Evolutionary conservation across 2,113 vertebrate species (phyloP).

Genomic region (Fulmarus glacialis): DNA sequence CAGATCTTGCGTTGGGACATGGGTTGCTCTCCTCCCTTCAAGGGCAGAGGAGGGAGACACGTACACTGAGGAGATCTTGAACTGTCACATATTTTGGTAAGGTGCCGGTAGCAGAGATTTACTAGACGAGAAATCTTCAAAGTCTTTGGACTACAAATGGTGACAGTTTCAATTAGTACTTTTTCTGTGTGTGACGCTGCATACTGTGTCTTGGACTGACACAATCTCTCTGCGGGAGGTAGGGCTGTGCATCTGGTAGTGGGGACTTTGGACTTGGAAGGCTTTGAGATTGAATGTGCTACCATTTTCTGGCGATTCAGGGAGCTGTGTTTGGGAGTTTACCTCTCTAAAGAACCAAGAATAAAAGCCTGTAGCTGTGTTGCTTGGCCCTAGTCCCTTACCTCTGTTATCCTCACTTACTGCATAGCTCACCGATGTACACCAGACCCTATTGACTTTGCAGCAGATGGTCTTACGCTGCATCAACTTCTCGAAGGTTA

Average conservation of each 20-base stretch:
- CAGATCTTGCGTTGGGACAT: background rate
- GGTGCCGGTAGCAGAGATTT: background rate
- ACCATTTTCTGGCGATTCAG: background rate
- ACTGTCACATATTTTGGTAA: fast-evolving
- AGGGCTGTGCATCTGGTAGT: background rate
- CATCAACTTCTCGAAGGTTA: background rate
- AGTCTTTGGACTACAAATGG: background rate
- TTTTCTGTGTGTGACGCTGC: background rate
- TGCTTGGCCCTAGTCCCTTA: background rate
- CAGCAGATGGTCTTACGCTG: background rate
- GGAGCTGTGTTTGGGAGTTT: background rate
- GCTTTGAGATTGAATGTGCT: background rate
- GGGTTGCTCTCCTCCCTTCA: background rate
- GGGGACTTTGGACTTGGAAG: background rate
- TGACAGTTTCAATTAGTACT: background rate
- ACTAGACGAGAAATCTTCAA: background rate
- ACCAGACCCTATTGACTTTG: background rate
- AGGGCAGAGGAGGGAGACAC: background rate
- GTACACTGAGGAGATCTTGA: fast-evolving
- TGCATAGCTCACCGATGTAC: fast-evolving
- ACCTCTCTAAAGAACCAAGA: background rate
- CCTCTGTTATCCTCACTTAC: background rate
- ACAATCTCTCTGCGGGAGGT: background rate
- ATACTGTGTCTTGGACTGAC: background rate
- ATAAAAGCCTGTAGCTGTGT: background rate